Evolutionary conservation across 1,140 invertebrate genomes (phyloP), one percentile per base, ranked within the genome.

Genomic region (Ips nitidus): DNA sequence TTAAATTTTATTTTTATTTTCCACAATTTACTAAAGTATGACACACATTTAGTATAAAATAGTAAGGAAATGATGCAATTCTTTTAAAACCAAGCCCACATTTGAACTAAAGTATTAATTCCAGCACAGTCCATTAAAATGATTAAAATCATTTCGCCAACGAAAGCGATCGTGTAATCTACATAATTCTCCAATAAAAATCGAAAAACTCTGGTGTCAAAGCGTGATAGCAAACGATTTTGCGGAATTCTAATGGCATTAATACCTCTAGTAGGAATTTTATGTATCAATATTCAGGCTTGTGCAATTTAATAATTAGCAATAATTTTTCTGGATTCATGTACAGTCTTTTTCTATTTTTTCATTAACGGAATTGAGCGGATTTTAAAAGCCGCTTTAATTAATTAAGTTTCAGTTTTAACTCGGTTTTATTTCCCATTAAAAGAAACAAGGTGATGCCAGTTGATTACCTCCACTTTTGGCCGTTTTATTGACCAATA

Each of bases 41-140:
- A 22, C 22, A 22, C 22, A 22, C 22, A 22, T 22, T 22, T 22
- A 22, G 22, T 22, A 22, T 22, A 22, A 22, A 22, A 22, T 22
- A 22, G 22, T 22, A 22, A 22, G 22, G 22, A 22, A 22, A 22
- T 22, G 22, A 22, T 22, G 22, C 22, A 22, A 22, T 22, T 22
- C 22, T 50, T 68, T 68, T 68, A 60, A 60, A 39, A 7, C 37
- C 55, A 52, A 36, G 41, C 66, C 45, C 69, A 66, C 41, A 47
- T 45, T 71, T 66, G 69, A 71, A 66, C 37, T 65, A 22, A 57
- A 45, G 64, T 71, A 66, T 71, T 71, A 71, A 71, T 71, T 71
- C 69, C 57, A 52, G 57, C 56, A 47, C 56, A 62, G 57, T 39
- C 69, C 69, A 71, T 71, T 71, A 71, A 71, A 71, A 66, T 71